Percentiles rank a stretch among this genome's conserved stretches.
Conservation (phyloP, 2,113 vertebrate species). For the Bujurquina vittata region DNA sequence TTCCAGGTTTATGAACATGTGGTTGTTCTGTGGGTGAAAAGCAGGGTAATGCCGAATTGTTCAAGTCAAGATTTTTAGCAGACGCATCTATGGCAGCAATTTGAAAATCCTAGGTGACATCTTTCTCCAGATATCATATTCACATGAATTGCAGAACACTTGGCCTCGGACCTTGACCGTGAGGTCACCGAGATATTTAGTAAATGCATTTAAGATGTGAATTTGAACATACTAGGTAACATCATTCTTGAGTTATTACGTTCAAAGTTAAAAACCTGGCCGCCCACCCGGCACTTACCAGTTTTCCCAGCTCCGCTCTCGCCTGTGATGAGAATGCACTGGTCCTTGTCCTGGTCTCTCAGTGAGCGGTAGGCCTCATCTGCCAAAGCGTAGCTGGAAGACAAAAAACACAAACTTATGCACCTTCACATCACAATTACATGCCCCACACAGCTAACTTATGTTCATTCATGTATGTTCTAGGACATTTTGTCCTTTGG, state of each 20-base stretch:
- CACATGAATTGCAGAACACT: no score
- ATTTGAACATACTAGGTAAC: no score
- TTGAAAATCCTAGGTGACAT: no score
- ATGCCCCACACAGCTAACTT: neutral
- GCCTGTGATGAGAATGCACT: conserved; percentile 98
- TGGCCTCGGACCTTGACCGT: no score
- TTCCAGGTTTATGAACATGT: neutral
- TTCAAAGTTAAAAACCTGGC: no score
- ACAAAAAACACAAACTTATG: conserved; percentile 22
- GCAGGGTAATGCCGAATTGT: neutral
- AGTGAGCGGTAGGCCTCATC: conserved; percentile 98
- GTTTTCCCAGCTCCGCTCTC: conserved; percentile 99
- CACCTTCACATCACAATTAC: neutral
- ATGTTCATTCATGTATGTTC: neutral
- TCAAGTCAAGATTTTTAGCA: neutral
- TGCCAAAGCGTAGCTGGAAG: conserved; percentile 92
- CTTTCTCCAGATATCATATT: no score
- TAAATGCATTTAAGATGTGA: no score
- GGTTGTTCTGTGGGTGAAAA: neutral
- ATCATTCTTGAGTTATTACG: no score
- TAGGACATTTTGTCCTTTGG: neutral
- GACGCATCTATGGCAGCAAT: no score
- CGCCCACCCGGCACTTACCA: conserved; percentile 76
- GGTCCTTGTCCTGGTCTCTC: conserved; percentile 98
- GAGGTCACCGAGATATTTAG: no score